Evolutionary conservation across 1,140 invertebrate species (phyloP), one percentile per base, ranked within the genome.

Genomic region (Zaprionus inermis): DNA sequence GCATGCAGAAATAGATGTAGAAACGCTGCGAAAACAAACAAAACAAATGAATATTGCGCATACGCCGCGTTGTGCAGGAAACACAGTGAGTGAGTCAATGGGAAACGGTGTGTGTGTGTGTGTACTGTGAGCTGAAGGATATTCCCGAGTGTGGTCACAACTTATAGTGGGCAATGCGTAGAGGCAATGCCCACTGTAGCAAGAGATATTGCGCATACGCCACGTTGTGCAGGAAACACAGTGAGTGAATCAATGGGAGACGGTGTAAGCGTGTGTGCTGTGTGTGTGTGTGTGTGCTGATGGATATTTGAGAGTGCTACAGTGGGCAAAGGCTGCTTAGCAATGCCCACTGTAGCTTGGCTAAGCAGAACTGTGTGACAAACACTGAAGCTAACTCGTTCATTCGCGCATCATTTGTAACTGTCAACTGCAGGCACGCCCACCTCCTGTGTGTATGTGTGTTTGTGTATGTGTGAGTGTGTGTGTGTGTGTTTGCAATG

Each of bases 51-150:
- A 51, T 44, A 63, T 88, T 82, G 55, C 72, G 68, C 69, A 86
- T 85, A 81, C 75, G 82, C 75, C 75, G 28, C 61, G 60, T 78
- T 70, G 54, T 65, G 54, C 59, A 64, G 36, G 12, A 44, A 41
- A 14, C 9, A 32, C 30, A 10, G 1, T 4, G 5, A 32, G 30
- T 32, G 30, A 32, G 30, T 32, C 12, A n/a, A n/a, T 6, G 36
- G 2, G n/a, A 44, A n/a, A 44, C 38, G 24, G 2, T 30, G 44
- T 51, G 61, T 28, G 44, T 32, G 20, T 56, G 28, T 32, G 16
- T 38, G 10, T 38, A 28, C 24, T 22, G 36, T 63, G 49, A 34
- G 36, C 34, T 38, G 3, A 16, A 51, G 46, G 32, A 61, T 51
- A 51, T 49, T 22, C 22, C 28, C 2, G 49, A 41, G 71, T 61